Evolutionary conservation across 2,113 vertebrate species (phyloP), one percentile per base, ranked within the genome.

Genomic region (Condylura cristata): DNA sequence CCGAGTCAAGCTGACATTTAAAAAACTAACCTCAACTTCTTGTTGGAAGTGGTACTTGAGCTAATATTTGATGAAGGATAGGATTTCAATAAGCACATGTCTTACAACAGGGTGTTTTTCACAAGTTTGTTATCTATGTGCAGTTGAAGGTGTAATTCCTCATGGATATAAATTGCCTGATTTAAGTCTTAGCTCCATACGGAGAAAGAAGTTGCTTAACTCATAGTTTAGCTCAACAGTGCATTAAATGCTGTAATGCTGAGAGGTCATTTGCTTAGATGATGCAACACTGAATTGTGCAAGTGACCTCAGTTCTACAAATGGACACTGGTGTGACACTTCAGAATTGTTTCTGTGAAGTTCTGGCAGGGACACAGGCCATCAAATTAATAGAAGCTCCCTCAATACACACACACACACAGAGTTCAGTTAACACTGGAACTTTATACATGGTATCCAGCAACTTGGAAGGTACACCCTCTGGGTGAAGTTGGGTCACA

Each of bases 81-180:
- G 53, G 65, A 87, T 79, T 93, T 93, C 32, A 56, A 32, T 39
- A 83, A 74, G 39, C 39, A 85, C 12, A 51, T 75, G 82, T 39
- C 60, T 89, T 91, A 80, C 14, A 72, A 75, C 60, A 84, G 71
- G 71, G 66, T 96, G 63, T 70, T 91, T 95, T 95, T 75, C 56
- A 86, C 81, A 83, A 53, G 56, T 9, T 93, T 80, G 86, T 72
- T 95, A 91, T 90, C 78, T 84, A 66, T 87, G 84, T 96, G 76
- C 90, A 93, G n/a, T 51, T 92, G 34, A 90, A 94, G 83, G 74
- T 95, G 61, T 66, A 87, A 75, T 93, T 93, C 74, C 60, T 91
- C 51, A 76, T 81, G 37, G 48, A 89, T 88, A 63, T 75, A 93
- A 94, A 95, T 34, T 66, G 81, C 60, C 89, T 90, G 93, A 93